Conservation (phyloP, 1,140 invertebrate genomes). For the Cherax quadricarinatus region DNA sequence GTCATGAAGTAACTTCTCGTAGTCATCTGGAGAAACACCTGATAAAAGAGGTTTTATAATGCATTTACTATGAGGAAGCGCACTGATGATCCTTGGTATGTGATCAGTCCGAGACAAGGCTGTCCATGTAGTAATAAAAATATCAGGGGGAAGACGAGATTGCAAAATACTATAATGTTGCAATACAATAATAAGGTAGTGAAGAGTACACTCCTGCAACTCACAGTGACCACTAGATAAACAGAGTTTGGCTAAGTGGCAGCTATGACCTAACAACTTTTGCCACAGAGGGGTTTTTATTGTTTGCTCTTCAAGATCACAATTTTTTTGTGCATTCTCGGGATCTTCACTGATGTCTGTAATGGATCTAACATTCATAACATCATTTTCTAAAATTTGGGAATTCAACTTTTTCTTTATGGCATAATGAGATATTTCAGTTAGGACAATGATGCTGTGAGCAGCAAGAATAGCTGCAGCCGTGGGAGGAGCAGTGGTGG, state of each 20-base stretch:
- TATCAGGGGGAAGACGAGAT: conserved; percentile 13
- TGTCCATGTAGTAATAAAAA: conserved; percentile 13
- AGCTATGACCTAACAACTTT: conserved; percentile 34
- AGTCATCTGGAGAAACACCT: conserved; percentile 19
- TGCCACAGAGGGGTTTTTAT: conserved; percentile 28
- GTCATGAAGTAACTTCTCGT: conserved; percentile 44
- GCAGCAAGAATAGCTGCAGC: conserved; percentile 39
- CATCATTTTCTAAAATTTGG: background rate
- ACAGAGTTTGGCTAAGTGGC: conserved; percentile 38
- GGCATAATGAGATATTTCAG: background rate
- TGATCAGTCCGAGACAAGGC: background rate
- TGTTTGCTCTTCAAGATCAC: background rate
- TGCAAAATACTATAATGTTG: conserved; percentile 4
- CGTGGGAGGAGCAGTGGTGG: conserved; percentile 18
- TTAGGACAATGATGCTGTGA: conserved; percentile 46
- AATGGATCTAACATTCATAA: background rate
- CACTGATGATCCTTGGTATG: background rate
- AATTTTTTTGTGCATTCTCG: background rate
- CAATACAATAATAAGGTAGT: background rate
- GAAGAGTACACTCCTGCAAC: conserved; percentile 31
- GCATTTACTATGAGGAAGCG: background rate
- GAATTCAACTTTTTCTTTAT: background rate
- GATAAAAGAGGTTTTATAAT: conserved; percentile 14
- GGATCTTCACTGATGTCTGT: background rate
- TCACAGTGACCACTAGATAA: conserved; percentile 20